Percentiles rank a stretch among this genome's conserved stretches.
phyloP scores from a whole-genome alignment of 2,888 invertebrate genomes.

The Drymonia ruficornis region DNA sequence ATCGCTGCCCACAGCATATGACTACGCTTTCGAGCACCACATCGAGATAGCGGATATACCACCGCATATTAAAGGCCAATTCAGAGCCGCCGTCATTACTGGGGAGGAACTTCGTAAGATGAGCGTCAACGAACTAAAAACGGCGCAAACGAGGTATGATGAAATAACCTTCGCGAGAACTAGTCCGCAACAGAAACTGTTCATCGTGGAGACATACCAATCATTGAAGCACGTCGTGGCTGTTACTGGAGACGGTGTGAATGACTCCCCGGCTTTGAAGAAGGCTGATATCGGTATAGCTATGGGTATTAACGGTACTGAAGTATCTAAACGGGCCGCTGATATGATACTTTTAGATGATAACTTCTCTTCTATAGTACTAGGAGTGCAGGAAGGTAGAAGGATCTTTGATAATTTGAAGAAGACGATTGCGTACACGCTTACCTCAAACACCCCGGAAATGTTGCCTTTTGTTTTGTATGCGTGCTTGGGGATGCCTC shows the following conservation, averaged over 20 bases:
- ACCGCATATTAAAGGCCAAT: constrained; percentile 68
- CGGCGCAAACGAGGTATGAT: constrained; percentile 83
- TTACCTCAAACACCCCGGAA: constrained; percentile 94
- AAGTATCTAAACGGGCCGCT: constrained; percentile 94
- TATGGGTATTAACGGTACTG: constrained; percentile 92
- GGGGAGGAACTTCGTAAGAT: constrained; percentile 85
- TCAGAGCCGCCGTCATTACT: constrained; percentile 70
- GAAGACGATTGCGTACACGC: constrained; percentile 93
- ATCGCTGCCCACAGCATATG: constrained; percentile 87
- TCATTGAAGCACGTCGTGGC: constrained; percentile 91
- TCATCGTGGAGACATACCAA: constrained; percentile 92
- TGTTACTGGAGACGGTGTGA: constrained; percentile 95
- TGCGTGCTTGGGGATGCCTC: constrained; percentile 89
- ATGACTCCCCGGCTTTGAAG: constrained; percentile 94
- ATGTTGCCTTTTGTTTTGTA: constrained; percentile 92
- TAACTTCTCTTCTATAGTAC: constrained; percentile 94
- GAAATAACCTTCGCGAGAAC: constrained; percentile 92
- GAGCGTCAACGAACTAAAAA: constrained; percentile 81
- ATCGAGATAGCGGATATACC: constrained; percentile 82
- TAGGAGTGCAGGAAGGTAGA: constrained; percentile 92
- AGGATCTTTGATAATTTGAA: constrained; percentile 94
- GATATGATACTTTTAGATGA: constrained; percentile 96
- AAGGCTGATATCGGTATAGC: constrained; percentile 93
- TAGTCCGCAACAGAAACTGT: constrained; percentile 88
- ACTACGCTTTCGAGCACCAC: constrained; percentile 87